Evolutionary conservation across 2,888 invertebrate species (phyloP).

Genomic region (Celastrina argiolus): DNA sequence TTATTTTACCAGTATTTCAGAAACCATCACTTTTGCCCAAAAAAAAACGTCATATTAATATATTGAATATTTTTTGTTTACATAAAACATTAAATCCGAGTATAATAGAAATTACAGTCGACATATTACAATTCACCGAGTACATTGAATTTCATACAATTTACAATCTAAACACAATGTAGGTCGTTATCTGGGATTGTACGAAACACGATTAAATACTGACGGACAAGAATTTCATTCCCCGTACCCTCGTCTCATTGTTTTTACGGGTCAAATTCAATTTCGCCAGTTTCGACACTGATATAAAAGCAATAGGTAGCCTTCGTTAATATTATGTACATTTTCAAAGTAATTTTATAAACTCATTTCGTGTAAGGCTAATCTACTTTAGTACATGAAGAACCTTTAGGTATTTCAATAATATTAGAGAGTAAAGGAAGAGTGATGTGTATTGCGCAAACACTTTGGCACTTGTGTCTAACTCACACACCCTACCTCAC

Average conservation of each 20-base stretch:
- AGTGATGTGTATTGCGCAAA: too few relatives aligned
- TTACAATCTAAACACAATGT: background rate
- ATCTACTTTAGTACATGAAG: too few relatives aligned
- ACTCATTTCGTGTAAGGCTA: background rate
- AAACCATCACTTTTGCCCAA: too few relatives aligned
- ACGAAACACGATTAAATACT: conserved; percentile 19
- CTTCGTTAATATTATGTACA: background rate
- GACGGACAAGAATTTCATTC: conserved; percentile 22
- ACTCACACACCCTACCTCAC: too few relatives aligned
- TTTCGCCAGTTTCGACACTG: conserved; percentile 13
- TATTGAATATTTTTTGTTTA: too few relatives aligned
- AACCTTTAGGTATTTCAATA: too few relatives aligned
- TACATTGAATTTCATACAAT: background rate
- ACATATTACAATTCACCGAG: background rate
- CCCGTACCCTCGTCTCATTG: conserved; percentile 22
- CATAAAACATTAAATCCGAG: too few relatives aligned
- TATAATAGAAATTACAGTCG: too few relatives aligned
- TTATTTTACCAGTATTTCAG: too few relatives aligned
- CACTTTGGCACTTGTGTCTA: too few relatives aligned
- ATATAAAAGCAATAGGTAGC: conserved; percentile 8
- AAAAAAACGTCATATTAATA: too few relatives aligned
- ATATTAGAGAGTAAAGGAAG: too few relatives aligned
- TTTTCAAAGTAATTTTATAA: background rate
- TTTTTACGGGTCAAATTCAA: conserved; percentile 25
- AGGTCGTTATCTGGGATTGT: background rate